Conservation (phyloP, 2,797 vertebrate genomes). For the Rachycentron canadum region DNA sequence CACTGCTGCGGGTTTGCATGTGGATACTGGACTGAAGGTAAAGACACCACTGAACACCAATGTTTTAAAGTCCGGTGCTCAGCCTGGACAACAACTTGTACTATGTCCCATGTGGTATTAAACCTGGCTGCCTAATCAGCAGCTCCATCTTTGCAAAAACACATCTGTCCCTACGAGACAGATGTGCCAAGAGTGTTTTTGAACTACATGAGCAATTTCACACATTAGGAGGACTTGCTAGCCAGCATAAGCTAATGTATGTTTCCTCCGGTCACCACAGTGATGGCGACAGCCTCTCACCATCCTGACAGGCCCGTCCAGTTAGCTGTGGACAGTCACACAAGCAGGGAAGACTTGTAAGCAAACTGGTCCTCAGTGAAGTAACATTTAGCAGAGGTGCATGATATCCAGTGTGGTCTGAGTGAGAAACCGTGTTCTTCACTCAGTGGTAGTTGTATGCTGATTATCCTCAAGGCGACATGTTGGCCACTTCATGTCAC, state of each 20-base stretch:
- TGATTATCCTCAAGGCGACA: constrained; percentile 27
- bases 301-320: constrained; percentile 76
- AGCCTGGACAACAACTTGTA: not conserved
- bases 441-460: constrained; percentile 45
- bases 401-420: constrained; percentile 73
- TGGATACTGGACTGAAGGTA: not conserved
- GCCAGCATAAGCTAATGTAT: constrained; percentile 80
- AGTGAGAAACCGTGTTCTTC: constrained; percentile 69
- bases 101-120: not conserved
- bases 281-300: constrained; percentile 81
- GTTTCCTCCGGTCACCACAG: constrained; percentile 69
- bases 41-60: not conserved
- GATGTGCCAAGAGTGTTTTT: constrained; percentile 65
- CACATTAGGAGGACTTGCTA: constrained; percentile 80
- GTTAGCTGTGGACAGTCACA: constrained; percentile 74
- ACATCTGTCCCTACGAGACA: constrained; percentile 24
- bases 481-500: not conserved
- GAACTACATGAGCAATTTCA: constrained; percentile 82
- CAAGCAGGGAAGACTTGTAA: constrained; percentile 77
- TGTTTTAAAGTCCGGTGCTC: not conserved
- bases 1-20: too few species aligned
- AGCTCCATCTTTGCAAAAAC: constrained; percentile 6
- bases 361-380: constrained; percentile 75
- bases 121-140: not conserved
- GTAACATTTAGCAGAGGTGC: constrained; percentile 77